phyloP scores from a whole-genome alignment of 1,140 invertebrate species.

The Matsumurasca onukii region DNA sequence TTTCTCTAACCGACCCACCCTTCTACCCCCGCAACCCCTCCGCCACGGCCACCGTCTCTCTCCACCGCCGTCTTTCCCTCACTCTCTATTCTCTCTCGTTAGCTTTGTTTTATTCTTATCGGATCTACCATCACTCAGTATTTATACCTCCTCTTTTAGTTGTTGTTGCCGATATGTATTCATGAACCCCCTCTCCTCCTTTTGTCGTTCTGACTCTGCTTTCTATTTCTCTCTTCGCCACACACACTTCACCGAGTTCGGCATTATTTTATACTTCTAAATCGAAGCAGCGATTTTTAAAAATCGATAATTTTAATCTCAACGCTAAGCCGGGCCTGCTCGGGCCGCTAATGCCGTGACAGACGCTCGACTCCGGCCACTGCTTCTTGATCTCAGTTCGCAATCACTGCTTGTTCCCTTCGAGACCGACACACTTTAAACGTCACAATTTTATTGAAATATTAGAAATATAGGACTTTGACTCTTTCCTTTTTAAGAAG shows the following conservation, averaged over 20 bases:
- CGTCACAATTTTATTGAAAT: too few relatives aligned
- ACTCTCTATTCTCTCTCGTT: slow-evolving; percentile 17
- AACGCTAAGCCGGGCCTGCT: too few relatives aligned
- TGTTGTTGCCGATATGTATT: slow-evolving; percentile 27
- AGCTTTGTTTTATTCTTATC: slow-evolving; percentile 18
- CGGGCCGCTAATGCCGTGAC: too few relatives aligned
- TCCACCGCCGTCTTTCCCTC: neutral
- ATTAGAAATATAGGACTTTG: too few relatives aligned
- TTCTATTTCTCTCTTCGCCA: slow-evolving; percentile 23
- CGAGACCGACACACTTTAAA: too few relatives aligned
- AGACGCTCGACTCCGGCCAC: too few relatives aligned
- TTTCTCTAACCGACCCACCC: slow-evolving; percentile 22
- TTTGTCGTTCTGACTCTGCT: neutral
- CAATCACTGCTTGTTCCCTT: too few relatives aligned
- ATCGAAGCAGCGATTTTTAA: neutral
- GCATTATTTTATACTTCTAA: neutral
- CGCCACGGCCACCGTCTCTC: neutral
- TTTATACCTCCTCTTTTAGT: slow-evolving; percentile 28
- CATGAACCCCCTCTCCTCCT: neutral
- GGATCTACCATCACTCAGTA: slow-evolving; percentile 18
- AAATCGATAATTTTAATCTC: too few relatives aligned
- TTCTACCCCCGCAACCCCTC: neutral
- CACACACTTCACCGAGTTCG: slow-evolving; percentile 4
- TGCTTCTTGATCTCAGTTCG: too few relatives aligned
- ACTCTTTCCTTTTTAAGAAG: too few relatives aligned